Conservation (phyloP, 2,888 invertebrate species). For the Mythimna lalbum region DNA sequence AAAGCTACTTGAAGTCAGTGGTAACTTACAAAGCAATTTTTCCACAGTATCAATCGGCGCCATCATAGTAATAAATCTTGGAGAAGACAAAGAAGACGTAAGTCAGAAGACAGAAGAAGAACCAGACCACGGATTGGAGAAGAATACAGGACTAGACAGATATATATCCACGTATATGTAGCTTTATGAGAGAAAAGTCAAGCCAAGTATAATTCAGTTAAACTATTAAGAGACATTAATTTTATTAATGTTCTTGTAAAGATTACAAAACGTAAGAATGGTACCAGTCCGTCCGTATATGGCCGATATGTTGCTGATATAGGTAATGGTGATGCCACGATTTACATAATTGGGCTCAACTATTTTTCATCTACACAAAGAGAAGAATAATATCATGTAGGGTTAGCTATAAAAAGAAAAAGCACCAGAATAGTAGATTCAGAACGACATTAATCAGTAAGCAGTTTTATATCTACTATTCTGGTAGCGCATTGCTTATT, state of each 20-base stretch:
- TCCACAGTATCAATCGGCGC: conserved; percentile 83
- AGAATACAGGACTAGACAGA: conserved; percentile 79
- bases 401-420: too few species aligned
- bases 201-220: conserved; percentile 23
- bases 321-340: background rate
- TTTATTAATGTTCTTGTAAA: conserved; percentile 12
- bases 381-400: background rate
- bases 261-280: conserved; percentile 19
- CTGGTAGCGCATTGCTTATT: too few species aligned
- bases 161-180: conserved; percentile 88
- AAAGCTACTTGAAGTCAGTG: background rate
- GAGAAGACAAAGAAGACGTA: conserved; percentile 66
- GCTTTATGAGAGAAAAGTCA: conserved; percentile 29
- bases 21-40: background rate
- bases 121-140: conserved; percentile 68
- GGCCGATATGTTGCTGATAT: background rate
- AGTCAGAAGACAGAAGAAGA: conserved; percentile 62
- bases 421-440: too few species aligned
- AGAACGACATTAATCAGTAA: too few species aligned
- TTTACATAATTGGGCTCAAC: background rate
- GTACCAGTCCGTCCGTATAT: conserved; percentile 21
- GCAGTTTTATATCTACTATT: too few species aligned
- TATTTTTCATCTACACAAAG: background rate
- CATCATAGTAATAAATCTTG: conserved; percentile 84
- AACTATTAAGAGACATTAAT: conserved; percentile 16